Evolutionary conservation across 2,797 vertebrate genomes (phyloP), one percentile per base, ranked within the genome.

Genomic region (Glyptemys insculpta): DNA sequence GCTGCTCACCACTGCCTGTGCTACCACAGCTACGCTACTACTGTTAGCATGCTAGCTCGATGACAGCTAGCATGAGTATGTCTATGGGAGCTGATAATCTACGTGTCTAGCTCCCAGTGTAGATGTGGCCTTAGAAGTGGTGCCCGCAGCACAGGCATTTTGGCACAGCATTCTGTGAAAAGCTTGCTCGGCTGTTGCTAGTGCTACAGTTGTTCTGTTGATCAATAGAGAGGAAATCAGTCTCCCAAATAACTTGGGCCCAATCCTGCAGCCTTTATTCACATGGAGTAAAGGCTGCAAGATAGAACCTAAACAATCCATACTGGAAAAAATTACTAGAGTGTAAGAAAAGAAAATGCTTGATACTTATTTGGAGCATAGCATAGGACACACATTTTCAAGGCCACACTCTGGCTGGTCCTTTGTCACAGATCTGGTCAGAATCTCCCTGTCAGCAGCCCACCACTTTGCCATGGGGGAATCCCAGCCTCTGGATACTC

Each of bases 131-230:
- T 90, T 76, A 79, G 62, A 86, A 49, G 84, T 84, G 16, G 57
- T 29, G 31, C 53, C 15, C 41, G 59, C 1, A 0, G 8, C 4
- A 44, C 12, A 83, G 78, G 5, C 0, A 0, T 15, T 19, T 23
- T 94, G 52, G 44, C 85, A 44, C 52, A 14, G 12, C 57, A 47
- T 27, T 84, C 85, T 74, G 3, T 3, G 14, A 44, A 86, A 79
- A 89, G 81, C 0, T 41, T 90, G 1, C 53, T 56, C 0, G 0
- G 19, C 82, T 79, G 5, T 54, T 88, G 16, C 85, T 76, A 85
- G 54, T 23, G n/a, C 5, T 41, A 74, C 31, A 85, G 83, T 78
- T 90, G 54, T 1, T 0, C 76, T 34, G 25, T 81, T 79, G 57
- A 80, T 31, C 25, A 44, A 44, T 25, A 44, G 23, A 76, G 41